Conservation (phyloP, 2,888 invertebrate species). For the Eupithecia abbreviata region DNA sequence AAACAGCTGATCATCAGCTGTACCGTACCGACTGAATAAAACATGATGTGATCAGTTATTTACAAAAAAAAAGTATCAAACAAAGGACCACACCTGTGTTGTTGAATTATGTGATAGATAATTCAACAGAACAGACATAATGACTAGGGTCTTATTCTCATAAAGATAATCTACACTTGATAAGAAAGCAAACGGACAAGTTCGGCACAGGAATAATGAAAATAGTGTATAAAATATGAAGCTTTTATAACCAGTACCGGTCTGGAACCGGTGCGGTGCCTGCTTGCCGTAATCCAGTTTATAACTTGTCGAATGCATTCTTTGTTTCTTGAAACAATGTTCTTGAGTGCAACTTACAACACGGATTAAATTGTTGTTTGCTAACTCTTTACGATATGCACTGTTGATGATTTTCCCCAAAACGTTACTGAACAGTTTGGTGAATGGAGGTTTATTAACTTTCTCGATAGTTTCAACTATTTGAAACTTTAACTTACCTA, state of each 20-base stretch:
- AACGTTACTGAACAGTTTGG: neutral
- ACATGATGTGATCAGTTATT: neutral
- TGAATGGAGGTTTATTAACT: neutral
- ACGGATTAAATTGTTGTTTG: conserved; percentile 4
- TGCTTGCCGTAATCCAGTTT: conserved; percentile 39
- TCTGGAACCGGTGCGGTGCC: conserved; percentile 18
- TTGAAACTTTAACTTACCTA: neutral
- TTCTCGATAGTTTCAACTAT: neutral
- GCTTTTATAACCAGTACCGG: conserved; percentile 38
- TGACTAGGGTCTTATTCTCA: conserved; percentile 1
- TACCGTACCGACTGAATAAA: neutral
- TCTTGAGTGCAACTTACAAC: conserved; percentile 15
- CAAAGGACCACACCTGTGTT: conserved; percentile 6
- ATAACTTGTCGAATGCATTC: conserved; percentile 34
- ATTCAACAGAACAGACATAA: conserved; percentile 3
- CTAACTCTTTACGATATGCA: conserved; percentile 4
- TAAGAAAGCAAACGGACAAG: conserved; percentile 40
- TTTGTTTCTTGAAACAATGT: conserved; percentile 35
- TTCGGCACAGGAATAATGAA: conserved; percentile 29
- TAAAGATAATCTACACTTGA: conserved; percentile 19
- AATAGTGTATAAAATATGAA: conserved; percentile 37
- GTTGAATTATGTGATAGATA: neutral
- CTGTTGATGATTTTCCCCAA: neutral
- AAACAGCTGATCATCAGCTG: neutral
- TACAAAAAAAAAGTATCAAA: neutral